Conservation (phyloP, 2,888 invertebrate species). For the Colostygia pectinataria region DNA sequence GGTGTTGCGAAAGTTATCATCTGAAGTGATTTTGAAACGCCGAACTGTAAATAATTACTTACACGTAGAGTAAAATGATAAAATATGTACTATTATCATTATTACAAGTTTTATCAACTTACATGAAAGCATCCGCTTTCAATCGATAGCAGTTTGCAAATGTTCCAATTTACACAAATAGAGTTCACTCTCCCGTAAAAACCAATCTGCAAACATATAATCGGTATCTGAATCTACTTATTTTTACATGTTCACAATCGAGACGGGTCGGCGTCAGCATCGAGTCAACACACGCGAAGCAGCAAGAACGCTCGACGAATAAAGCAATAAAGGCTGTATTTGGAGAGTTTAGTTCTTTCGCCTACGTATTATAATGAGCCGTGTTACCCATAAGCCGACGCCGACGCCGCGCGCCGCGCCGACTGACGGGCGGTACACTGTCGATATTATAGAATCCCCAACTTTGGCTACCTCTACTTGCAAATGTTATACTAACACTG, state of each 20-base stretch:
- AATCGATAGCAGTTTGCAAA: conserved; percentile 21
- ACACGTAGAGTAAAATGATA: neutral
- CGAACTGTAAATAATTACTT: neutral
- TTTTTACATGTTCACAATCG: conserved; percentile 17
- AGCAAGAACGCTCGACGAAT: conserved; percentile 44
- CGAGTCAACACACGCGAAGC: conserved; percentile 23
- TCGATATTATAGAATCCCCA: conserved; percentile 8
- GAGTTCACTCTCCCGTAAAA: conserved; percentile 16
- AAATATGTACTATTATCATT: neutral
- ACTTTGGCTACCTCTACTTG: conserved; percentile 5
- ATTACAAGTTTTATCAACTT: conserved; percentile 6
- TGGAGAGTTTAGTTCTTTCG: conserved; percentile 42
- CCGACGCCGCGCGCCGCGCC: conserved; percentile 10
- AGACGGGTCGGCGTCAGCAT: conserved; percentile 19
- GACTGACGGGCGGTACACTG: conserved; percentile 14
- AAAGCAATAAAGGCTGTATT: conserved; percentile 51
- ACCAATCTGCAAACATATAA: conserved; percentile 33
- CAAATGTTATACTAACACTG: conserved; percentile 3
- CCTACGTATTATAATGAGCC: conserved; percentile 38
- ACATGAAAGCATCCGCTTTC: conserved; percentile 18
- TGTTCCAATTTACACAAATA: conserved; percentile 17
- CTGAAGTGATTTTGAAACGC: conserved; percentile 4
- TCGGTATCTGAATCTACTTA: conserved; percentile 31
- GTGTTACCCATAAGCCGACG: conserved; percentile 38
- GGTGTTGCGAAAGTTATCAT: conserved; percentile 22